These are phyloP conservation scores for Sycobia sp. DNA, from an alignment of 1,140 invertebrate genomes.

Conservation along the genomic window DNA sequence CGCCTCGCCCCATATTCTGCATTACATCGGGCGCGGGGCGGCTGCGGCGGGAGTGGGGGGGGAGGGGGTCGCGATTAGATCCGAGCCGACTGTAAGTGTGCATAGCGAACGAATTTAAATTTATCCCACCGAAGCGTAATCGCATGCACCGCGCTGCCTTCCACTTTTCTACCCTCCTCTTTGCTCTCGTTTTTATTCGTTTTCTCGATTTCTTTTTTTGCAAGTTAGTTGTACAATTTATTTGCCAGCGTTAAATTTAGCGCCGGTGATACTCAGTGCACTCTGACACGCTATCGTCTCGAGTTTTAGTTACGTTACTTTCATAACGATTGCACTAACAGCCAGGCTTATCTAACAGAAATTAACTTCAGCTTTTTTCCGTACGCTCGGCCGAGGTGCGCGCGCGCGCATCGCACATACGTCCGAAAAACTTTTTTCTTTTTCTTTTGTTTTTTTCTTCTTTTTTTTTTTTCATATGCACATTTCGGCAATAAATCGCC, in stretches of 20 bases:
- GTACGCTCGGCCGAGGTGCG: background rate
- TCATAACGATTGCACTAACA: conserved; percentile 41
- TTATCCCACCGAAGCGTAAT: conserved; percentile 32
- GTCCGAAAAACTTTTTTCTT: conserved; percentile 15
- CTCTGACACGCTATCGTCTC: conserved; percentile 51
- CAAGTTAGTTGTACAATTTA: conserved; percentile 52
- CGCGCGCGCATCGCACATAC: background rate
- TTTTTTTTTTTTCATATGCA: too few species aligned
- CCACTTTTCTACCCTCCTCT: conserved; percentile 28
- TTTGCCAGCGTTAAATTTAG: conserved; percentile 48
- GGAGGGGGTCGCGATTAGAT: conserved; percentile 25
- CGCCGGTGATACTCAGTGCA: conserved; percentile 50
- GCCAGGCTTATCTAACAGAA: conserved; percentile 30
- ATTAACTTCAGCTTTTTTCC: conserved; percentile 33
- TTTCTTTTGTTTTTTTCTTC: too few species aligned
- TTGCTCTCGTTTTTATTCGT: conserved; percentile 31
- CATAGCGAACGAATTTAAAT: conserved; percentile 36
- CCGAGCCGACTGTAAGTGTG: conserved; percentile 32
- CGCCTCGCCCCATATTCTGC: conserved; percentile 27
- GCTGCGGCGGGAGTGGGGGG: background rate
- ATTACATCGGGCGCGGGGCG: background rate
- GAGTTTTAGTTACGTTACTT: conserved; percentile 45
- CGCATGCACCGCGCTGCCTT: conserved; percentile 27
- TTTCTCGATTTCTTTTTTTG: conserved; percentile 39
- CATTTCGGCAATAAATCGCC: background rate